Evolutionary conservation across 2,113 vertebrate species (phyloP), one percentile per base, ranked within the genome.

Genomic region (Pseudonaja textilis): DNA sequence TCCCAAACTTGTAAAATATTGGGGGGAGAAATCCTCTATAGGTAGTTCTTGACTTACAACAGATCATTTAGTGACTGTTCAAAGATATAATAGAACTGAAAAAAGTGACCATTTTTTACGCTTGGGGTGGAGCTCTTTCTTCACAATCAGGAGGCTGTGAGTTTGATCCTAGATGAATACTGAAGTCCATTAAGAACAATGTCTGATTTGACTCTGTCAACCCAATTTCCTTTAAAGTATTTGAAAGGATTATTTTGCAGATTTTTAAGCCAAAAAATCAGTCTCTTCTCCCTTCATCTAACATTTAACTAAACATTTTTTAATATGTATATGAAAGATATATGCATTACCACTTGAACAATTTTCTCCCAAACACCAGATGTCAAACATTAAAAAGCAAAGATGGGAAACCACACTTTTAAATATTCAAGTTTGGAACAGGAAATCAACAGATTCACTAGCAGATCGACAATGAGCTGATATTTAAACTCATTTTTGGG

Each of bases 311-410:
- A 87, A 87, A 57, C 45, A 52, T 57, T 39, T 87, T 64, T 91
- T 50, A 91, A 91, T 91, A 91, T n/a, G 56, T 87, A 47, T 91
- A 47, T 91, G 87, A 64, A 91, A 91, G 91, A 91, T 64, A 91
- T 29, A 91, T 91, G 61, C 91, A 39, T 91, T 64, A 39, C 91
- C 91, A 88, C 45, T 91, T 88, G 85, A 45, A 87, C 56, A 52
- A 52, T 91, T 91, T 88, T 91, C 85, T 87, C 57, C 59, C 85
- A 91, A 91, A 91, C 91, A 87, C 56, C 91, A 91, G 91, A 91
- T 91, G 85, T 87, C 91, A 91, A 87, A 87, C 45, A 64, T 47
- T 92, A 64, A 89, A 92, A 89, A 92, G 61, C 91, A 92, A 88
- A 92, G 91, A 88, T 20, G 34, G 54, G 50, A 88, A 89, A 74